Conservation (phyloP, 64 coral and sea anemone genomes). For the Stichodactyla helianthus region DNA sequence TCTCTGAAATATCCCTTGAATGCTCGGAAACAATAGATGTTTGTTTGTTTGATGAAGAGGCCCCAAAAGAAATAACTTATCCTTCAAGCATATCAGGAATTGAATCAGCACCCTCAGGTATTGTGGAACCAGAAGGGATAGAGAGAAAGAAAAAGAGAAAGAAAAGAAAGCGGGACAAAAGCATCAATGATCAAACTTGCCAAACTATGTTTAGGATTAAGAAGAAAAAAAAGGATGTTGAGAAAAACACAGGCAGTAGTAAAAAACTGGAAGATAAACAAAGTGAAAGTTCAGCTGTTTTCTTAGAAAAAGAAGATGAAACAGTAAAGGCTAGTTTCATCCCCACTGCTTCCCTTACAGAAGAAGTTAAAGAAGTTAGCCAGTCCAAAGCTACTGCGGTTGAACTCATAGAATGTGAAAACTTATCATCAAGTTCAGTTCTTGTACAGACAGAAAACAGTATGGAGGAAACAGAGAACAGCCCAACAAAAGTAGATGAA, state of each 20-base stretch:
- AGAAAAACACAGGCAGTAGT: neutral
- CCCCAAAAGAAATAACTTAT: neutral
- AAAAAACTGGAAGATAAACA: neutral
- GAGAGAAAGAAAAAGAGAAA: slow-evolving; percentile 64
- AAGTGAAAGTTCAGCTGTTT: neutral
- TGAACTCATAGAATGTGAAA: neutral
- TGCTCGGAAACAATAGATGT: slow-evolving; percentile 48
- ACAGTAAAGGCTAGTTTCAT: neutral
- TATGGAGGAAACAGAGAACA: neutral
- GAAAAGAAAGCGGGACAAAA: slow-evolving; percentile 49
- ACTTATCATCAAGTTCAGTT: neutral
- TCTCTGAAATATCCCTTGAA: slow-evolving; percentile 46
- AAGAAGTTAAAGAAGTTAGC: neutral
- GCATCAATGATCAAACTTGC: slow-evolving; percentile 53
- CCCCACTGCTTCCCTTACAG: neutral
- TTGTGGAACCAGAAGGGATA: neutral
- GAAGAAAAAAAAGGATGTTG: slow-evolving; percentile 48
- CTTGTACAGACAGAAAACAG: neutral
- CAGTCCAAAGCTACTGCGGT: neutral
- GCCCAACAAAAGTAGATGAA: neutral
- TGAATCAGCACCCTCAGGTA: neutral
- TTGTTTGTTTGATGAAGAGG: slow-evolving; percentile 37
- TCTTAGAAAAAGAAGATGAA: neutral
- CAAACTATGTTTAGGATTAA: slow-evolving; percentile 89
- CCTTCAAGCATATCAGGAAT: neutral